Evolutionary conservation across 2,888 invertebrate species (phyloP).

Genomic region (Drosophila suboccidentalis): DNA sequence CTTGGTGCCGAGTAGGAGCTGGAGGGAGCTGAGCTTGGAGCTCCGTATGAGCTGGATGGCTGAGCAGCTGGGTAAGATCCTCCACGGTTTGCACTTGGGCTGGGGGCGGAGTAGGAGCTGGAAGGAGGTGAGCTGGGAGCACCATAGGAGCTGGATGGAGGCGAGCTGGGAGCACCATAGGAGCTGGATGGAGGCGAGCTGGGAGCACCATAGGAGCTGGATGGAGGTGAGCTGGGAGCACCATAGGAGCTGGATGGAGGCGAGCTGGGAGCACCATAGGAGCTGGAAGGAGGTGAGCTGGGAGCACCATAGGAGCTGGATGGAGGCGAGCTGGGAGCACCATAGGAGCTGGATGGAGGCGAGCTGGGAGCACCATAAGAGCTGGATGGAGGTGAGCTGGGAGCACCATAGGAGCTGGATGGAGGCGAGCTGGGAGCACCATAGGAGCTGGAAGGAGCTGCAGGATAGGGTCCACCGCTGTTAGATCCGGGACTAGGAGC

Average conservation of each 20-base stretch:
- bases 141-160: slow-evolving; percentile 47
- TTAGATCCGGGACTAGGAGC: slow-evolving; percentile 36
- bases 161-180: slow-evolving; percentile 64
- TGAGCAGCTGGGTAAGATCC: slow-evolving; percentile 47
- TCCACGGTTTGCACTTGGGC: slow-evolving; percentile 32
- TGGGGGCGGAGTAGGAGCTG: slow-evolving; percentile 64
- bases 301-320: slow-evolving; percentile 63
- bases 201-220: slow-evolving; percentile 63
- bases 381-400: slow-evolving; percentile 69
- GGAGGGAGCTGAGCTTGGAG: slow-evolving; percentile 45
- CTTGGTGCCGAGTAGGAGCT: slow-evolving; percentile 65
- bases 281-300: not conserved
- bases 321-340: slow-evolving; percentile 47
- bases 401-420: slow-evolving; percentile 67
- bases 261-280: not conserved
- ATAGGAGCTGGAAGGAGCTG: no score
- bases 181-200: slow-evolving; percentile 42
- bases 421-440: no score
- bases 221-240: slow-evolving; percentile 47
- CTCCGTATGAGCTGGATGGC: slow-evolving; percentile 47
- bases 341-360: slow-evolving; percentile 34
- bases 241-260: slow-evolving; percentile 35
- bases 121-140: slow-evolving; percentile 43
- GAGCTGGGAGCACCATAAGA: slow-evolving; percentile 52
- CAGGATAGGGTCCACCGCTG: slow-evolving; percentile 61